phyloP scores from a whole-genome alignment of 64 coral and sea anemone genomes.

The Stichodactyla helianthus region DNA sequence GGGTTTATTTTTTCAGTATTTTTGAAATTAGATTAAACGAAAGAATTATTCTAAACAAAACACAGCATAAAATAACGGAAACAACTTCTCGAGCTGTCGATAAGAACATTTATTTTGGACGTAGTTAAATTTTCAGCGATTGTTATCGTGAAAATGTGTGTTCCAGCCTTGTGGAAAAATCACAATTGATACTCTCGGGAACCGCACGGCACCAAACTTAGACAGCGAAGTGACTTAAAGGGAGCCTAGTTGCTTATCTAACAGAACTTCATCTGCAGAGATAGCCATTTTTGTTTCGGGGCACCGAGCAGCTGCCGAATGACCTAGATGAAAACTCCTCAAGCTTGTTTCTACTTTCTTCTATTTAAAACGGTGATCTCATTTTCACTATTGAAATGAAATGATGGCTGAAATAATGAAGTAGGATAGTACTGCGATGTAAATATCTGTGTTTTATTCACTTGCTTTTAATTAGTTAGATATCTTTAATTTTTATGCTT shows the following conservation, averaged over 20 bases:
- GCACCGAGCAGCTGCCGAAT: not conserved
- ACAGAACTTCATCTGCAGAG: not conserved
- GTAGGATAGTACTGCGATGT: not conserved
- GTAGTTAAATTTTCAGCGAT: not conserved
- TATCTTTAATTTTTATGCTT: conserved; percentile 9
- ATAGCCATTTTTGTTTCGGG: not conserved
- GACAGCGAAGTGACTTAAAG: not conserved
- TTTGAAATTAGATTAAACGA: not conserved
- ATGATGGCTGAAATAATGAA: not conserved
- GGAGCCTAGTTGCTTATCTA: not conserved
- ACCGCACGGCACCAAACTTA: not conserved
- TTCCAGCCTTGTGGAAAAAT: not conserved
- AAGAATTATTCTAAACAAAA: not conserved
- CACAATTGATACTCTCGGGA: not conserved
- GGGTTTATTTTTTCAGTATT: not conserved
- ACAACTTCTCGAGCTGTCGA: not conserved
- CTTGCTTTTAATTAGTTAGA: conserved; percentile 9
- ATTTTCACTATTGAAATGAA: not conserved
- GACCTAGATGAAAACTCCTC: not conserved
- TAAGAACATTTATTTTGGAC: conserved; percentile 7
- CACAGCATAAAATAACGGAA: conserved; percentile 1
- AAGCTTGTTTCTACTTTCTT: not conserved
- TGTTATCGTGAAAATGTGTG: not conserved
- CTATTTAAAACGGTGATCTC: not conserved
- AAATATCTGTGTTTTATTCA: conserved; percentile 7